Evolutionary conservation across 2,113 vertebrate genomes (phyloP).

Genomic region (Chiloscyllium plagiosum): DNA sequence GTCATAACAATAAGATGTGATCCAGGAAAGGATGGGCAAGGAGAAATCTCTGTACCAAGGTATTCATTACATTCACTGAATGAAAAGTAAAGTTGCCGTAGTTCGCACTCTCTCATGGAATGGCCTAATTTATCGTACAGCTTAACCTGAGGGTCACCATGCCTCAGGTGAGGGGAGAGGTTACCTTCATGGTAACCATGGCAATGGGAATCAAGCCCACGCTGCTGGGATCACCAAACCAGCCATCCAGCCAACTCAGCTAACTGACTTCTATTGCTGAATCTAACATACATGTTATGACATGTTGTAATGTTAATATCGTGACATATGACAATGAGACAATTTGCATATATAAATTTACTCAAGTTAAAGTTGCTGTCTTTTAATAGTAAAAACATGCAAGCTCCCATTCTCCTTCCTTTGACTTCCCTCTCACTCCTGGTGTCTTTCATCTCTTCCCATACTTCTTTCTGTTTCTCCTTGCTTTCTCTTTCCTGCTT

Average conservation of each 20-base stretch:
- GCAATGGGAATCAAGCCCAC: too few relatives aligned
- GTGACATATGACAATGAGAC: neutral
- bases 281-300: neutral
- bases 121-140: too few relatives aligned
- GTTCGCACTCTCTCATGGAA: too few relatives aligned
- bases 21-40: slow-evolving; percentile 62
- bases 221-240: too few relatives aligned
- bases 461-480: too few relatives aligned
- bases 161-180: too few relatives aligned
- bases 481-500: neutral
- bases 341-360: neutral
- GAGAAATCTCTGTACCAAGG: slow-evolving; percentile 81
- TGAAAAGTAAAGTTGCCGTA: too few relatives aligned
- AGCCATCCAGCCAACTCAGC: too few relatives aligned
- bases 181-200: too few relatives aligned
- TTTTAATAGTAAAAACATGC: neutral
- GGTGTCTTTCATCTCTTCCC: too few relatives aligned
- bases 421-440: too few relatives aligned
- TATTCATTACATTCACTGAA: slow-evolving; percentile 45
- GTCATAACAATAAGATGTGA: slow-evolving; percentile 84
- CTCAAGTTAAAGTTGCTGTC: neutral
- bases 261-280: neutral
- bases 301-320: neutral
- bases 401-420: neutral
- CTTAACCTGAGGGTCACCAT: too few relatives aligned